phyloP scores from a whole-genome alignment of 2,888 invertebrate species.

The Marasmarcha lunaedactyla region DNA sequence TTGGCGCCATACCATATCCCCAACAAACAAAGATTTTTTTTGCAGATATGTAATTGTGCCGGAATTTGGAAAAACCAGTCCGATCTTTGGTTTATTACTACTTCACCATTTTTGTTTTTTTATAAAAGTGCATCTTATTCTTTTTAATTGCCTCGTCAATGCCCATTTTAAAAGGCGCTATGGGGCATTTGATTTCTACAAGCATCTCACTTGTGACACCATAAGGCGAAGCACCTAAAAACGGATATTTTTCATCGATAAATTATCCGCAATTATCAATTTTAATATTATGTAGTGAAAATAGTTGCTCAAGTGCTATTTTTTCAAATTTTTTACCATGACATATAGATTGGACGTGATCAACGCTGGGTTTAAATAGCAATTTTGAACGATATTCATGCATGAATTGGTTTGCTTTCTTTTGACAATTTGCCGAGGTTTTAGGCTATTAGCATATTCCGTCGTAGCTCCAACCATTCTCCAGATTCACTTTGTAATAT shows the following conservation, averaged over 20 bases:
- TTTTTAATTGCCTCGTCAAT: conserved; percentile 6
- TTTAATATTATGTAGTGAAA: background rate
- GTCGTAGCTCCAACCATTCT: conserved; percentile 15
- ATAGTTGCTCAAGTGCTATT: conserved; percentile 7
- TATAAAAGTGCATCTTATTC: conserved; percentile 7
- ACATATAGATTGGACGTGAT: conserved; percentile 4
- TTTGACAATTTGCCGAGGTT: conserved; percentile 15
- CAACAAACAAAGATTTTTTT: background rate
- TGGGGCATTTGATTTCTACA: conserved; percentile 11
- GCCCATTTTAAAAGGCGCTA: conserved; percentile 6
- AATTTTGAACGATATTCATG: background rate
- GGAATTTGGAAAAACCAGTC: conserved; percentile 5
- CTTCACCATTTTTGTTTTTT: conserved; percentile 3
- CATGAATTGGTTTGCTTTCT: conserved; percentile 6
- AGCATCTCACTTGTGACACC: conserved; percentile 5
- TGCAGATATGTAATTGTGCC: conserved; percentile 5
- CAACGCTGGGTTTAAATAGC: conserved; percentile 4
- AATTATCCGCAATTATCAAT: conserved; percentile 9
- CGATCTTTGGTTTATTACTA: conserved; percentile 3
- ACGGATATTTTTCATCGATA: conserved; percentile 8
- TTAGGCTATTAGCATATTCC: conserved; percentile 14
- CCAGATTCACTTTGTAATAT: conserved; percentile 11
- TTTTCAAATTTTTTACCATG: conserved; percentile 6
- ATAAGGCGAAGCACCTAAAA: conserved; percentile 11
- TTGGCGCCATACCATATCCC: conserved; percentile 2